Conservation (phyloP, 2,888 invertebrate species). For the Sinohyriopsis cumingii region DNA sequence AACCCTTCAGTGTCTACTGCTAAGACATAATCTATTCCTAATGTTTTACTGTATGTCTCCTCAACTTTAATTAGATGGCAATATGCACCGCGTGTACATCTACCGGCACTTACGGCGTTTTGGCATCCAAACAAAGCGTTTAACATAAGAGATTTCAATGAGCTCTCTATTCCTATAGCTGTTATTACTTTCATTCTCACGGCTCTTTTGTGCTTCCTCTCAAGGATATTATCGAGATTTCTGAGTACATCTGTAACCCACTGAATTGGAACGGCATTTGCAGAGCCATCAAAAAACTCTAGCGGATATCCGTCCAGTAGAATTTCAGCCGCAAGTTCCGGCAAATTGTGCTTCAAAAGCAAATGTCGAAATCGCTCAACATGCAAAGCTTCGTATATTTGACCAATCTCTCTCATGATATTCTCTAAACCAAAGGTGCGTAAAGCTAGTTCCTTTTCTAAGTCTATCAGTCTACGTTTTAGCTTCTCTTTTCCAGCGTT, state of each 20-base stretch:
- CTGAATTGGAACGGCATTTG: conserved; percentile 4
- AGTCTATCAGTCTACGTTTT: neutral
- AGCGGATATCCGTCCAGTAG: conserved; percentile 13
- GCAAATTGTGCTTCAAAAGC: neutral
- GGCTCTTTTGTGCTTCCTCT: no score
- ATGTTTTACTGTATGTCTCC: neutral
- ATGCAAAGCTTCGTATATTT: conserved; percentile 5
- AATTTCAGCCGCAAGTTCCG: conserved; percentile 3
- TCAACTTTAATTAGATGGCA: conserved; percentile 15
- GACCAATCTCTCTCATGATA: conserved; percentile 11
- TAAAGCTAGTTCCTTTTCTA: conserved; percentile 2
- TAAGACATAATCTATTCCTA: conserved; percentile 9
- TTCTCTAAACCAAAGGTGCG: conserved; percentile 1
- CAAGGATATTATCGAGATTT: neutral
- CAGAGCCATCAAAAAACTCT: conserved; percentile 10
- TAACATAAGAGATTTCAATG: conserved; percentile 31
- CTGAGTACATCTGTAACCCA: conserved; percentile 9
- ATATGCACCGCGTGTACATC: conserved; percentile 29
- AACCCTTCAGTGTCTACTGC: conserved; percentile 29
- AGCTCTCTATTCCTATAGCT: conserved; percentile 30
- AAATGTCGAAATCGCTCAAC: neutral
- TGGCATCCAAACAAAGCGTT: conserved; percentile 35
- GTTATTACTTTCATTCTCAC: conserved; percentile 8
- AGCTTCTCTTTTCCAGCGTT: neutral
- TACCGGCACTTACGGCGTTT: conserved; percentile 25